Base-by-base conservation (phyloP, 2,113 vertebrate genomes). In the Cyanocitta stelleri region DNA sequence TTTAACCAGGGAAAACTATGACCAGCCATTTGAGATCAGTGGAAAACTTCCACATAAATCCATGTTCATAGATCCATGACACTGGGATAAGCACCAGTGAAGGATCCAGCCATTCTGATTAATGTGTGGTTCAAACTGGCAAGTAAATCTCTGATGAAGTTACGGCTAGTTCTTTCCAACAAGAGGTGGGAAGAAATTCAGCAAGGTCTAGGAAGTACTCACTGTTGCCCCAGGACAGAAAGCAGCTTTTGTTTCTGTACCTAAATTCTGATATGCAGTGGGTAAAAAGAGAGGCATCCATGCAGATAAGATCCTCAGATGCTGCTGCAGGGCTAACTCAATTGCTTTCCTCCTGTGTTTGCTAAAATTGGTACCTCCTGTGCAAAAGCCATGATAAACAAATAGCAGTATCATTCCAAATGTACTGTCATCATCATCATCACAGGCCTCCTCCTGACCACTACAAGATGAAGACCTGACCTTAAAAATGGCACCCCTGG, bases 401-500 rank as follows among this genome's bases (percentile, higher is more conserved):
- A 93, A 91, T 85, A 95, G 29, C 77, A 56, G 14, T 48, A 87
- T 93, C 46, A 33, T 82, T 93, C 87, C 74, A 91, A 96, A 95
- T 96, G 71, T 35, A 63, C 35, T 76, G 69, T 95, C 89, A 96
- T 95, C 91, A 96, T 92, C 90, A 94, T 85, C 95, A 95, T 95
- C 95, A 91, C 33, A 68, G 62, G 27, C 91, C 87, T 90, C 91
- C 89, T 96, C 71, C 91, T 94, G 96, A 85, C 62, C 87, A 76
- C 78, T 69, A 30, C 39, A 80, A 77, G 94, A 94, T 73, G 94
- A 96, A 95, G 94, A 87, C 63, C 54, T 93, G 85, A 96, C 85
- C 91, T 93, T 87, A 96, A 91, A 96, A 95, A 93, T 96, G 91
- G 62, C 74, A 96, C 87, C 94, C 93, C 81, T 91, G 89, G 81